Percentiles rank a stretch among this genome's conserved stretches.
Conservation (phyloP, 2,797 vertebrate species). For the Hafferia zeledoni region DNA sequence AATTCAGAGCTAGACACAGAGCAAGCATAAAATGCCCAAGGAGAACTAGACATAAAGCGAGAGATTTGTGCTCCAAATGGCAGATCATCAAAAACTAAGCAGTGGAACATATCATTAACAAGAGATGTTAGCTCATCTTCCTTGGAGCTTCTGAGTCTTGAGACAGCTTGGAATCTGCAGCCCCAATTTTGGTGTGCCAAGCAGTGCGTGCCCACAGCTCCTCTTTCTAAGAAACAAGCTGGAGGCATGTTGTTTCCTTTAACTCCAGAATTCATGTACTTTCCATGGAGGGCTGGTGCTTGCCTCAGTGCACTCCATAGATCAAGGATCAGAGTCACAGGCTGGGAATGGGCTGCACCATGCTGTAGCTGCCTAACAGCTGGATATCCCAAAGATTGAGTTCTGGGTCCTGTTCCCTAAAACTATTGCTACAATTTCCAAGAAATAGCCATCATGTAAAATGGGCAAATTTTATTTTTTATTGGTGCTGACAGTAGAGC, state of each 20-base stretch:
- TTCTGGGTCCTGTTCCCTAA: background rate
- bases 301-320: rapidly evolving
- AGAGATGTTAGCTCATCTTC: background rate
- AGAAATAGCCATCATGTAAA: background rate
- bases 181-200: background rate
- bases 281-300: background rate
- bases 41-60: background rate
- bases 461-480: background rate
- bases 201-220: background rate
- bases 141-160: background rate
- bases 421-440: background rate
- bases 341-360: background rate
- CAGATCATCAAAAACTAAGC: background rate
- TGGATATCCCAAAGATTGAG: background rate
- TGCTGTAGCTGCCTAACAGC: background rate
- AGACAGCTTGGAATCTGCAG: background rate
- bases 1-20: background rate
- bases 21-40: background rate
- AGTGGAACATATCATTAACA: background rate
- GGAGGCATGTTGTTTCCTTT: background rate
- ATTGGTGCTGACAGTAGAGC: background rate
- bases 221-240: background rate
- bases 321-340: background rate
- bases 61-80: background rate
- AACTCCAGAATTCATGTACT: background rate